phyloP scores from a whole-genome alignment of 2,113 vertebrate genomes.

The Brachypteracias leptosomus region DNA sequence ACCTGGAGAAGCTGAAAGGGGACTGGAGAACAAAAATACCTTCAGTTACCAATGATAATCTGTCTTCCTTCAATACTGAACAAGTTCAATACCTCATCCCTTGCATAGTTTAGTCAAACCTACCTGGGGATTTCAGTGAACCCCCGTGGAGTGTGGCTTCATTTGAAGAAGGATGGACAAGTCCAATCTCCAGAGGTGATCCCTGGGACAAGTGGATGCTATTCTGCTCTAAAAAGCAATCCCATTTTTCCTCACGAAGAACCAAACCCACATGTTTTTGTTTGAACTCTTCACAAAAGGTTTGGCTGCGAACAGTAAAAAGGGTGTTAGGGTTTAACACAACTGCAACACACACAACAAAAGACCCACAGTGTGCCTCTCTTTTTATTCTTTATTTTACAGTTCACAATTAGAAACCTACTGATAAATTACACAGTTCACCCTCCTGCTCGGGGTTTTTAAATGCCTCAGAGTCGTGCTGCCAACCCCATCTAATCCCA shows the following conservation, averaged over 20 bases:
- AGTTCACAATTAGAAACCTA: slow-evolving; percentile 45
- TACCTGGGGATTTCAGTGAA: not conserved
- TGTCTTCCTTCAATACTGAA: not conserved
- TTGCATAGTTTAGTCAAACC: not conserved
- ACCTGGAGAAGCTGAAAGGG: not conserved
- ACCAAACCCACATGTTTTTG: not conserved
- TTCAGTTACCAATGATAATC: not conserved
- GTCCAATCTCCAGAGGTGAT: not conserved
- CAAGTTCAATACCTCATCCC: not conserved
- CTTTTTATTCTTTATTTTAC: slow-evolving; percentile 60
- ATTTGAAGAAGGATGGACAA: rapidly evolving
- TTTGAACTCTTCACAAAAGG: not conserved
- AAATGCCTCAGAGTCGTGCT: not conserved
- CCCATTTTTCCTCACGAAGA: not conserved
- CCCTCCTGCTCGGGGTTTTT: not conserved
- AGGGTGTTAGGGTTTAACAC: not conserved
- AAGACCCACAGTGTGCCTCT: slow-evolving; percentile 6
- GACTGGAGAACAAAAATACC: not conserved
- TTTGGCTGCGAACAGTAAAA: not conserved
- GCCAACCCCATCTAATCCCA: not conserved
- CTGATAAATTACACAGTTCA: not conserved
- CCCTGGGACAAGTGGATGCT: not conserved
- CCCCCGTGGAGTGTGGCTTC: not conserved
- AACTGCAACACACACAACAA: not conserved
- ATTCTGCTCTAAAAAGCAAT: not conserved